phyloP scores from a whole-genome alignment of 2,113 vertebrate genomes.

The Sinocyclocheilus anophthalmus region DNA sequence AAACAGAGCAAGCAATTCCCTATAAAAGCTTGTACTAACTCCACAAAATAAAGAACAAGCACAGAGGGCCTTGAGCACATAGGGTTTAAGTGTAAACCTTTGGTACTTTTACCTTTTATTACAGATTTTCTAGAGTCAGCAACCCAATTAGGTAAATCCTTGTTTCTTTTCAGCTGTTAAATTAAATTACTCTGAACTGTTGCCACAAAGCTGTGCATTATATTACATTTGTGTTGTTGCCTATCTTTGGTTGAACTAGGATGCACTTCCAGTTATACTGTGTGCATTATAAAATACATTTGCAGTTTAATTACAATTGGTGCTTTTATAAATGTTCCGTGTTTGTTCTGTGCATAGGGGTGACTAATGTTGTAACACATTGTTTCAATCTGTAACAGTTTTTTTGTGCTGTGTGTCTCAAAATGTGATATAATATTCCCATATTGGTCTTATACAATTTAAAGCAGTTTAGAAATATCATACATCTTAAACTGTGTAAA shows the following conservation, averaged over 20 bases:
- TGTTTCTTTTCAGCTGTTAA: background rate
- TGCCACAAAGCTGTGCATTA: background rate
- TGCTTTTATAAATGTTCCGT: background rate
- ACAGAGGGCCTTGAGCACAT: background rate
- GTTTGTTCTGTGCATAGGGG: background rate
- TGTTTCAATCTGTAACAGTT: background rate
- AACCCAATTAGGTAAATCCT: background rate
- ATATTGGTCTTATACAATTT: background rate
- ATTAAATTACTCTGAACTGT: background rate
- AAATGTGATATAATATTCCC: background rate
- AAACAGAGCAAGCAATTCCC: background rate
- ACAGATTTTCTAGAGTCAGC: background rate
- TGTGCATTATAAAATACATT: background rate
- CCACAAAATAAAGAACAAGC: slow-evolving; percentile 4
- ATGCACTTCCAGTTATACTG: background rate
- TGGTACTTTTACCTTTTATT: background rate
- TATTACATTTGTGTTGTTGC: background rate
- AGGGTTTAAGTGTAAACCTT: slow-evolving; percentile 7
- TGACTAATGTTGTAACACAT: background rate
- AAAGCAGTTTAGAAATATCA: background rate
- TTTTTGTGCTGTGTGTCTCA: background rate
- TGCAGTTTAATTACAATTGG: background rate
- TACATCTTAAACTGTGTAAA: background rate
- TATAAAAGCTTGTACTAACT: background rate
- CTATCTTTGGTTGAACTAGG: background rate